Percentiles rank a stretch among this genome's conserved stretches.
phyloP scores from a whole-genome alignment of 92 coral and sea anemone species.

The Nematostella vectensis region DNA sequence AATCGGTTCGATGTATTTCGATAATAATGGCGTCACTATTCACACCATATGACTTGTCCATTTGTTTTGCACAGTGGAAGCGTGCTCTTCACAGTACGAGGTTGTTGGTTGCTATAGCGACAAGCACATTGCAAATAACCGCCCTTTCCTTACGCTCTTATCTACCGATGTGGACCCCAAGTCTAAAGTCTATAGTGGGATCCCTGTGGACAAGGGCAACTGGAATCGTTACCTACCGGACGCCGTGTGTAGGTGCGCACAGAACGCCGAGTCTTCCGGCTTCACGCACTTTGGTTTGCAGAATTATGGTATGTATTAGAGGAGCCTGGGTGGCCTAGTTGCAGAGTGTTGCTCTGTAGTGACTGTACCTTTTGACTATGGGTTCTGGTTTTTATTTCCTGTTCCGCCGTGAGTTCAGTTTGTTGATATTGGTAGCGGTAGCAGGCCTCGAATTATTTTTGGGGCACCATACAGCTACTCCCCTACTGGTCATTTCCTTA shows the following conservation, averaged over 20 bases:
- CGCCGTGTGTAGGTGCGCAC: conserved; percentile 9
- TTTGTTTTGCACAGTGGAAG: background rate
- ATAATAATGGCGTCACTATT: too few species aligned
- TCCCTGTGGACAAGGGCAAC: conserved; percentile 6
- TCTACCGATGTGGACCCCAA: conserved; percentile 3
- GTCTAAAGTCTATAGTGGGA: conserved; percentile 9
- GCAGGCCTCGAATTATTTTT: too few species aligned
- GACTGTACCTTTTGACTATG: too few species aligned
- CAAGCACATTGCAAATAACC: background rate
- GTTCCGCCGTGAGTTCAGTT: too few species aligned
- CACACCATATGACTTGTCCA: too few species aligned
- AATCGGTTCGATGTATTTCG: too few species aligned
- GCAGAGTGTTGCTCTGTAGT: too few species aligned
- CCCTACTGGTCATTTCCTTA: too few species aligned
- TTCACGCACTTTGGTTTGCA: conserved; percentile 1
- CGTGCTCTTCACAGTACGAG: conserved; percentile 1
- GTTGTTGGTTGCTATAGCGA: conserved; percentile 8
- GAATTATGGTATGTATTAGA: conserved; percentile 8
- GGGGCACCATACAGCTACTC: too few species aligned
- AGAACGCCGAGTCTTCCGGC: background rate
- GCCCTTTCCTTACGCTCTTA: conserved; percentile 4
- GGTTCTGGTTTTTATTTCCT: too few species aligned
- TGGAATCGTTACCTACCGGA: conserved; percentile 3
- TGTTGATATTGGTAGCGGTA: too few species aligned
- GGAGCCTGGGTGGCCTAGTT: too few species aligned